A percentile compares a stretch with the other conserved stretches of the same genome.
phyloP scores from a whole-genome alignment of 2,113 vertebrate genomes.

The Plotosus lineatus region DNA sequence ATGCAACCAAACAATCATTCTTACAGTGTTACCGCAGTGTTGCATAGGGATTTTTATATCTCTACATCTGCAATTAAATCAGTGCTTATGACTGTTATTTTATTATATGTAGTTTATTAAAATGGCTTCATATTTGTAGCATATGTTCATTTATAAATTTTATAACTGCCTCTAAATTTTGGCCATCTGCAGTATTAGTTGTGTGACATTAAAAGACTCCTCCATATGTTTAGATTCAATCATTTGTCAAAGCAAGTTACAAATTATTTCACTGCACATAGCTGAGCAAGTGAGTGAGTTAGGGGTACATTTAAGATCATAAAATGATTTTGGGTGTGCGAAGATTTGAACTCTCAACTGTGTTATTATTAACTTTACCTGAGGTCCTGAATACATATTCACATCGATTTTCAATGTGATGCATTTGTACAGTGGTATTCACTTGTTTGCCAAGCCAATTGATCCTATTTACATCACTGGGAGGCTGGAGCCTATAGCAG shows the following conservation, averaged over 20 bases:
- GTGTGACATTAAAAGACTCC: background rate
- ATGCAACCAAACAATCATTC: conserved; percentile 9
- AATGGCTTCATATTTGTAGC: background rate
- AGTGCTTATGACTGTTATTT: background rate
- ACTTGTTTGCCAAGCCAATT: too few species aligned
- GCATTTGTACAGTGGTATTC: too few species aligned
- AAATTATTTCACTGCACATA: background rate
- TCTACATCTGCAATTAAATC: background rate
- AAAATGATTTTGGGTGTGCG: background rate
- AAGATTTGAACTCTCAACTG: background rate
- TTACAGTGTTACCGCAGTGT: conserved; percentile 15
- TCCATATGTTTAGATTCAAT: conserved; percentile 16
- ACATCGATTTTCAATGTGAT: too few species aligned
- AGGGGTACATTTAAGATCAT: background rate
- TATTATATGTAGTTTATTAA: conserved; percentile 7
- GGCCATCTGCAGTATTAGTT: conserved; percentile 8
- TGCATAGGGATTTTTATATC: background rate
- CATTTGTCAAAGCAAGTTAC: background rate
- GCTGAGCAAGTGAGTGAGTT: background rate
- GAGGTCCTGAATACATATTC: too few species aligned
- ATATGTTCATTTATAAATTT: conserved; percentile 5
- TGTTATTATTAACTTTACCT: too few species aligned
- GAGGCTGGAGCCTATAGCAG: too few species aligned
- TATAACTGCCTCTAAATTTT: conserved; percentile 9
- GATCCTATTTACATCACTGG: too few species aligned